Conservation (phyloP, 2,113 vertebrate species). For the Orthonyx spaldingii region DNA sequence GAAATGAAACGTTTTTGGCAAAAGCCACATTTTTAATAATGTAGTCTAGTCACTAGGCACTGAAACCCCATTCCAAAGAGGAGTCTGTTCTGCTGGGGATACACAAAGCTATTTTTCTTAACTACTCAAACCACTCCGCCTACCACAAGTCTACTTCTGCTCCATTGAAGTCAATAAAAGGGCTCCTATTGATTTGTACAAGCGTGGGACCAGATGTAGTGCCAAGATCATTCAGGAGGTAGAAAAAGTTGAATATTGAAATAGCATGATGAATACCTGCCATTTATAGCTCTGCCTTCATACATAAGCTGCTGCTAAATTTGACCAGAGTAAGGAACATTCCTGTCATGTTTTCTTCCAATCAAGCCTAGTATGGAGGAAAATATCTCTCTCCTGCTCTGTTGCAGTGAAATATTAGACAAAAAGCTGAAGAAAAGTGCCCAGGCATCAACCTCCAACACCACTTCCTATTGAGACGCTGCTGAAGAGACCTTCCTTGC, state of each 20-base stretch:
- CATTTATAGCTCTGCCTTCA: not conserved
- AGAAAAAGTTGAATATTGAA: not conserved
- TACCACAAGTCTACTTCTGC: not conserved
- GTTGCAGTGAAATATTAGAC: not conserved
- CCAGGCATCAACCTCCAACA: not conserved
- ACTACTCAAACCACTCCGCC: not conserved
- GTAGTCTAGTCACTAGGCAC: not conserved
- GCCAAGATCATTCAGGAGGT: not conserved
- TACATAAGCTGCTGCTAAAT: not conserved
- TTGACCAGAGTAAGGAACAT: not conserved
- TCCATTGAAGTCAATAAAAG: not conserved
- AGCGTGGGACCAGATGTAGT: not conserved
- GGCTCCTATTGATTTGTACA: slow-evolving; percentile 10
- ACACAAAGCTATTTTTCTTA: not conserved
- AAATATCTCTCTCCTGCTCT: not conserved
- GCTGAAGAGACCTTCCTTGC: not conserved
- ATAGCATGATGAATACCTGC: not conserved
- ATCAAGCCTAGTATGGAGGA: not conserved
- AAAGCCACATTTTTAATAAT: not conserved
- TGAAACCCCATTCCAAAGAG: not conserved
- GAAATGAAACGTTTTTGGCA: not conserved
- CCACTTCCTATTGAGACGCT: not conserved
- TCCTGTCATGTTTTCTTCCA: not conserved
- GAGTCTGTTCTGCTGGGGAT: not conserved
- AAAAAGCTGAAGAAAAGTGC: not conserved